Evolutionary conservation across 2,888 invertebrate species (phyloP), one percentile per base, ranked within the genome.

Genomic region (Synergus gifuensis): DNA sequence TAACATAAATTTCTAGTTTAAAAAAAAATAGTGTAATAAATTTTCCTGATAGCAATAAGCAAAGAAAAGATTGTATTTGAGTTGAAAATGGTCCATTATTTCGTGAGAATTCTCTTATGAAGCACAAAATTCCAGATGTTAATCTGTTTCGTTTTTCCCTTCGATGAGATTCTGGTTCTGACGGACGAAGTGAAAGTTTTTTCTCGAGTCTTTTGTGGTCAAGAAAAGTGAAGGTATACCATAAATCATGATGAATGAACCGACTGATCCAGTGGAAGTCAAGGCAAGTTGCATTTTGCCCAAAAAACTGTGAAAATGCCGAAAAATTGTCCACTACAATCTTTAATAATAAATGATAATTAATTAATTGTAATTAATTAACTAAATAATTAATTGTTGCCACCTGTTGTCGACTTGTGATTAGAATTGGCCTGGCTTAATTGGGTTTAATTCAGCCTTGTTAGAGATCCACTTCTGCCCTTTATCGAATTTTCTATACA

Each of bases 221-320:
- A n/a, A 36, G 11, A 54, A 36, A 14, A 73, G 49, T 73, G 73
- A 54, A 73, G 49, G 73, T 9, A 16, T 54, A 16, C n/a, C n/a
- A 28, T 54, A 54, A n/a, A 80, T 62, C 63, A 82, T 82, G 82
- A 82, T 79, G 82, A 81, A 82, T 64, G 82, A 83, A 66, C 58
- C 78, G 62, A 76, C 63, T n/a, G 83, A 82, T 76, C 49, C 62
- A 14, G 28, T 73, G 49, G 83, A 82, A 40, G 42, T 76, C 12
- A 83, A 83, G 82, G 83, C 82, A 58, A 82, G 79, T 63, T 3
- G 9, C 9, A 76, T 58, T 66, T 76, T 78, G 1, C 9, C 28
- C 1, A 67, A 44, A 46, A 22, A 4, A 14, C 14, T 22, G 7
- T 67, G 22, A 8, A n/a, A 54, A 2, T n/a, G 8, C 0, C 8